phyloP scores from a whole-genome alignment of 2,797 vertebrate genomes.

The Diplodus sargus region DNA sequence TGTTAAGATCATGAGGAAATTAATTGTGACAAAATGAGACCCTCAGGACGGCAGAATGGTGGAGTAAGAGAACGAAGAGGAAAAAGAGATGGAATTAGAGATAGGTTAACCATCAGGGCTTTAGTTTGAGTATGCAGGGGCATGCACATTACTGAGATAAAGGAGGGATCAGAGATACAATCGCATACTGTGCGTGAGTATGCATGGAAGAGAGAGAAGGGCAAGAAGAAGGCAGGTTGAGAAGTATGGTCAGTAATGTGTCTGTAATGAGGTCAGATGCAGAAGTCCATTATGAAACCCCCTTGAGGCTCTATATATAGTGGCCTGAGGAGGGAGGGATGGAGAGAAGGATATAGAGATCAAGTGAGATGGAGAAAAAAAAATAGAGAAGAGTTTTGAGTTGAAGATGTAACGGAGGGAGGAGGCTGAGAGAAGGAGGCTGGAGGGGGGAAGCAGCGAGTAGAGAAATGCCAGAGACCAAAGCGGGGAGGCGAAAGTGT shows the following conservation, averaged over 20 bases:
- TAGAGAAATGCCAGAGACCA: constrained; percentile 54
- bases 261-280: constrained; percentile 79
- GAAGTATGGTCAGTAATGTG: constrained; percentile 71
- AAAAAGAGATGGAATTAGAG: background rate
- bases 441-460: background rate
- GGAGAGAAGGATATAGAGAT: constrained; percentile 36
- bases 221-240: constrained; percentile 25
- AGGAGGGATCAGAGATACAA: constrained; percentile 14
- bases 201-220: background rate
- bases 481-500: constrained; percentile 42
- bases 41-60: background rate
- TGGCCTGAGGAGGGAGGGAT: constrained; percentile 46
- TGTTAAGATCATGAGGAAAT: constrained; percentile 18
- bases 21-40: constrained; percentile 19
- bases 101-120: constrained; percentile 7
- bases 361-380: constrained; percentile 34
- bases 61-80: background rate
- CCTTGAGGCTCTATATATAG: constrained; percentile 76
- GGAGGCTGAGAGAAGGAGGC: constrained; percentile 16
- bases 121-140: constrained; percentile 11
- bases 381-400: constrained; percentile 28
- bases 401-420: constrained; percentile 44
- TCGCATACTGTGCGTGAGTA: constrained; percentile 22
- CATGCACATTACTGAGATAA: constrained; percentile 5
- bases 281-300: constrained; percentile 76